phyloP scores from a whole-genome alignment of 2,113 vertebrate species.

The Laterallus jamaicensis region DNA sequence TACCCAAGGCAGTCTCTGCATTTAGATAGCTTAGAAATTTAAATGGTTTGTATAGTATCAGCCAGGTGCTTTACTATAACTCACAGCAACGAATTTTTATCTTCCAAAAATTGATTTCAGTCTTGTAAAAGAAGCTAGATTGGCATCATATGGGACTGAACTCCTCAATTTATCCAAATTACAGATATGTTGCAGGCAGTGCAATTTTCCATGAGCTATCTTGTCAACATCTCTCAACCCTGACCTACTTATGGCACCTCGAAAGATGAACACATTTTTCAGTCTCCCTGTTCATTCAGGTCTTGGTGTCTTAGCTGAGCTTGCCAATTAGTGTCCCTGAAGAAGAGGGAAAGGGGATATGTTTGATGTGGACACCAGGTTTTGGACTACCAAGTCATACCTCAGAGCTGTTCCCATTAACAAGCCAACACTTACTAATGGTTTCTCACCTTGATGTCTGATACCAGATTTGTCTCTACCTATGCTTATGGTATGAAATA shows the following conservation, averaged over 20 bases:
- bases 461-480: background rate
- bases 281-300: background rate
- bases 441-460: background rate
- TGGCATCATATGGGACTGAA: background rate
- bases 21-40: background rate
- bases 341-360: background rate
- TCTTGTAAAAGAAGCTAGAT: background rate
- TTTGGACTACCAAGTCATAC: background rate
- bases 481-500: background rate
- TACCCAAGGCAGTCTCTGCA: background rate
- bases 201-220: constrained; percentile 14
- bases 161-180: constrained; percentile 33
- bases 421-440: background rate
- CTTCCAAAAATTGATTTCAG: background rate
- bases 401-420: background rate
- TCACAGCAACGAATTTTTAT: background rate
- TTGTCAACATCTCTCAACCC: background rate
- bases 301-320: background rate
- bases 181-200: background rate
- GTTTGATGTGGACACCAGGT: background rate
- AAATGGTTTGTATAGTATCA: background rate
- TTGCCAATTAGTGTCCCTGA: background rate
- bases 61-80: background rate
- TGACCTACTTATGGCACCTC: constrained; percentile 12
- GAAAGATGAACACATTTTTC: background rate